Percentiles rank a stretch among this genome's conserved stretches.
Conservation (phyloP, 2,797 vertebrate genomes). For the Poeciliopsis infans region DNA sequence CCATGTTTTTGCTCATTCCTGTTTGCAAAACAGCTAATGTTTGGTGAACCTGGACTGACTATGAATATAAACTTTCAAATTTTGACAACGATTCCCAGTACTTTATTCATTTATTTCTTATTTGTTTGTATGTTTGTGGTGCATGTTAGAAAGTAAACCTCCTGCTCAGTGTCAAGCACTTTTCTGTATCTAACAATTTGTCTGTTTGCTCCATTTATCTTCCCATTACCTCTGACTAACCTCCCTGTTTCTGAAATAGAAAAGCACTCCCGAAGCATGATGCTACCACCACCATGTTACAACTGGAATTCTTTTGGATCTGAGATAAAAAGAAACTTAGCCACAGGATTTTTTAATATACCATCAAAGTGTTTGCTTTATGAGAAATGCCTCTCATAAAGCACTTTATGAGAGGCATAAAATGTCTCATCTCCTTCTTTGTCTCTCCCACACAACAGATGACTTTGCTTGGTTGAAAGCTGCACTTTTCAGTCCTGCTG, state of each 20-base stretch:
- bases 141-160: not conserved
- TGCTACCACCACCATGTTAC: not conserved
- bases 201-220: not conserved
- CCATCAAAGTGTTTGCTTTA: not conserved
- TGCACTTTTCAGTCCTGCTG: constrained; percentile 35
- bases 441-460: constrained; percentile 7
- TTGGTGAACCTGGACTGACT: not conserved
- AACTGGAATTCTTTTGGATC: not conserved
- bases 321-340: not conserved
- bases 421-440: constrained; percentile 1
- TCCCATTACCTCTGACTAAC: not conserved
- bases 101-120: not conserved
- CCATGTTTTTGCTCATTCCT: not conserved
- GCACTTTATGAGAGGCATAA: too few relatives aligned
- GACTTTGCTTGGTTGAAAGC: constrained; percentile 13
- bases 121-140: not conserved
- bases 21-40: not conserved
- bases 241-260: not conserved
- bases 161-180: not conserved
- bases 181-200: not conserved
- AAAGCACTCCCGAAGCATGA: not conserved
- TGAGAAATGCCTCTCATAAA: constrained; percentile 6
- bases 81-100: not conserved
- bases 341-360: not conserved
- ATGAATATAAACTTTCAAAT: not conserved